A percentile compares a stretch with the other conserved stretches of the same genome.
phyloP scores from a whole-genome alignment of 2,113 vertebrate genomes.

The Laticauda laticaudata region DNA sequence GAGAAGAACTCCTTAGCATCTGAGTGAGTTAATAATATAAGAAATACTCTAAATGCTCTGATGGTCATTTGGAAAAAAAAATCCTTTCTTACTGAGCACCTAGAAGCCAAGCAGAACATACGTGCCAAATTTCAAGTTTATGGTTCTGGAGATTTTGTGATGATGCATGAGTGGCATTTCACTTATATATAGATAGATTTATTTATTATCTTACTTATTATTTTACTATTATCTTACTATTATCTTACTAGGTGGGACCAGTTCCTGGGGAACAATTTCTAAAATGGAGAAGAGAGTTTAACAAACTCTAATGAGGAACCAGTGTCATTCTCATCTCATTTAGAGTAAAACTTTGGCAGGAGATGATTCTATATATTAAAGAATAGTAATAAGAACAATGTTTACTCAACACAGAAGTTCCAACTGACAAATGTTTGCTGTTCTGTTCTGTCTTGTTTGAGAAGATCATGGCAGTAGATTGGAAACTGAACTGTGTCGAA shows the following conservation, averaged over 20 bases:
- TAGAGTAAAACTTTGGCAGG: neutral
- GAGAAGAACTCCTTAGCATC: too few relatives aligned
- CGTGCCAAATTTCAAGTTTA: too few relatives aligned
- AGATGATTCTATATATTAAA: neutral
- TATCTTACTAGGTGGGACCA: neutral
- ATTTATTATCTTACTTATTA: neutral
- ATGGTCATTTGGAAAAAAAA: too few relatives aligned
- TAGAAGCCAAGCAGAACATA: too few relatives aligned
- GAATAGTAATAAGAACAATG: neutral
- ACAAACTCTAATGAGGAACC: conserved; percentile 17
- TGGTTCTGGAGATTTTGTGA: too few relatives aligned
- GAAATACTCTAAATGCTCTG: too few relatives aligned
- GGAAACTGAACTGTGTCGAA: neutral
- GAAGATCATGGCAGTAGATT: neutral
- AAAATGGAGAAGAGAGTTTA: neutral
- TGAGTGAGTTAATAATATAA: too few relatives aligned
- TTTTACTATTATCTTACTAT: too few relatives aligned
- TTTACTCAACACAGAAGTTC: conserved; percentile 6
- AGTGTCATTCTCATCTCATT: conserved; percentile 5
- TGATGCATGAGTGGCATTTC: too few relatives aligned
- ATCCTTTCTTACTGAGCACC: too few relatives aligned
- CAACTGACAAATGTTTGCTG: conserved; percentile 10
- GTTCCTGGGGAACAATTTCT: neutral
- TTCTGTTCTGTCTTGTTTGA: neutral
- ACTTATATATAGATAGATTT: too few relatives aligned